A percentile compares a stretch with the other conserved stretches of the same genome.
These are phyloP conservation scores for Psix sp. DNA, from an alignment of 1,140 invertebrate species.

Conservation along the genomic window DNA sequence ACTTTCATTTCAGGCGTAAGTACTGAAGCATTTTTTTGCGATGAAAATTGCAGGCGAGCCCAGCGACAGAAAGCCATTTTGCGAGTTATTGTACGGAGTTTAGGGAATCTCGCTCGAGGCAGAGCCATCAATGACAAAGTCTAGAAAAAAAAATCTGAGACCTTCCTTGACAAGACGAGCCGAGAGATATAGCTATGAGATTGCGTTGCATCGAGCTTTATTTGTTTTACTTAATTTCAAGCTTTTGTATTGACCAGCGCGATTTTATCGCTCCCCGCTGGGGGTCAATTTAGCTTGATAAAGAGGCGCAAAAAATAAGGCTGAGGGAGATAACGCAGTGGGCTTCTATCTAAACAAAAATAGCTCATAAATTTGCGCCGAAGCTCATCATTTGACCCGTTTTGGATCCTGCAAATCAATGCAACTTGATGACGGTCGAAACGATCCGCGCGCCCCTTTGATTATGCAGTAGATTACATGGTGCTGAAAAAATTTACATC, in stretches of 20 bases:
- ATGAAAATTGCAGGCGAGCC: constrained; percentile 47
- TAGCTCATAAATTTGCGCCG: constrained; percentile 25
- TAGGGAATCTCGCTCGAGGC: constrained; percentile 67
- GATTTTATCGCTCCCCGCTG: constrained; percentile 37
- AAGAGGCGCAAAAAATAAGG: constrained; percentile 11
- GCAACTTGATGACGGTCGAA: constrained; percentile 28
- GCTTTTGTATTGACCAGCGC: constrained; percentile 56
- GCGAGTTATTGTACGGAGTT: constrained; percentile 64
- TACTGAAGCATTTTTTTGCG: constrained; percentile 41
- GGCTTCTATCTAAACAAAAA: constrained; percentile 35
- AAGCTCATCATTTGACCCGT: constrained; percentile 37
- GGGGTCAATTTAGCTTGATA: constrained; percentile 28
- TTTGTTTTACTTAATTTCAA: constrained; percentile 72
- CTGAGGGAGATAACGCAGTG: constrained; percentile 5
- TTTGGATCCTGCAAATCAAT: constrained; percentile 26
- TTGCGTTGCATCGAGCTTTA: constrained; percentile 49
- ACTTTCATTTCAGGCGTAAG: constrained; percentile 39
- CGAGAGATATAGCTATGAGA: constrained; percentile 64
- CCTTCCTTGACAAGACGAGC: constrained; percentile 35
- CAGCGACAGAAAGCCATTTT: constrained; percentile 57
- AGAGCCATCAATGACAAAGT: constrained; percentile 23
- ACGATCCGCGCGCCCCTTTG: constrained; percentile 39
- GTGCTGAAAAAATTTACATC: constrained; percentile 50
- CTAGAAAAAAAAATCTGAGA: constrained; percentile 6
- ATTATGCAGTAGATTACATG: constrained; percentile 52